phyloP scores from a whole-genome alignment of 37 sponge, comb jelly and placozoan genomes.

The Petrosia ficiformis region DNA sequence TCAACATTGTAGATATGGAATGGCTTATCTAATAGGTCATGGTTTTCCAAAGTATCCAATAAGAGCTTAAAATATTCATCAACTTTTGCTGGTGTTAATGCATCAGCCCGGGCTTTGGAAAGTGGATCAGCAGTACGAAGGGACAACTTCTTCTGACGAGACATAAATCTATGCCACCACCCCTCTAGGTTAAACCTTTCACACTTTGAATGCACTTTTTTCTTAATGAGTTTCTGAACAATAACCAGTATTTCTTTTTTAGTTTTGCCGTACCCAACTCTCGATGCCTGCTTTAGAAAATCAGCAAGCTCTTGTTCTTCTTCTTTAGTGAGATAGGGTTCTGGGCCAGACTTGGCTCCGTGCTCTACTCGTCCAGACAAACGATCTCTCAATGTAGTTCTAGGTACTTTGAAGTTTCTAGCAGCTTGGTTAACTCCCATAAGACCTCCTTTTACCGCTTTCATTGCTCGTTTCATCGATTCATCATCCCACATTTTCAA shows the following conservation, averaged over 20 bases:
- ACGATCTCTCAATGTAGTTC: no score
- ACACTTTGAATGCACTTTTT: no score
- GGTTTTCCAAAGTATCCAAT: neutral
- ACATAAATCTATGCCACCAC: no score
- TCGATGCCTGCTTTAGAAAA: neutral
- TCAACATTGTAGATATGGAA: neutral
- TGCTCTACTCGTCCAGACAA: neutral
- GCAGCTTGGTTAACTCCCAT: conserved; percentile 9
- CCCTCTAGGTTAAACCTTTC: no score
- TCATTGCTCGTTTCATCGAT: conserved; percentile 1
- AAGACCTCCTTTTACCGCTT: neutral
- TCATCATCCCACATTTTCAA: neutral
- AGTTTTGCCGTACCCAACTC: neutral
- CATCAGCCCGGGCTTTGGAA: no score
- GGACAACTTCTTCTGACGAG: no score
- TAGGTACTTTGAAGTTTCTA: neutral
- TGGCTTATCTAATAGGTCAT: neutral
- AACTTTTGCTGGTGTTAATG: no score
- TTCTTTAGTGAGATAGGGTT: conserved; percentile 1
- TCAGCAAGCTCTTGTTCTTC: neutral
- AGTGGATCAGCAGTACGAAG: no score
- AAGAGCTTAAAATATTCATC: no score
- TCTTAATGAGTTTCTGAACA: no score
- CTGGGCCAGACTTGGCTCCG: neutral
- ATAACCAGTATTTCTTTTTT: no score